Evolutionary conservation across 1,140 invertebrate genomes (phyloP), one percentile per base, ranked within the genome.

Genomic region (Drosophila sturtevanti): DNA sequence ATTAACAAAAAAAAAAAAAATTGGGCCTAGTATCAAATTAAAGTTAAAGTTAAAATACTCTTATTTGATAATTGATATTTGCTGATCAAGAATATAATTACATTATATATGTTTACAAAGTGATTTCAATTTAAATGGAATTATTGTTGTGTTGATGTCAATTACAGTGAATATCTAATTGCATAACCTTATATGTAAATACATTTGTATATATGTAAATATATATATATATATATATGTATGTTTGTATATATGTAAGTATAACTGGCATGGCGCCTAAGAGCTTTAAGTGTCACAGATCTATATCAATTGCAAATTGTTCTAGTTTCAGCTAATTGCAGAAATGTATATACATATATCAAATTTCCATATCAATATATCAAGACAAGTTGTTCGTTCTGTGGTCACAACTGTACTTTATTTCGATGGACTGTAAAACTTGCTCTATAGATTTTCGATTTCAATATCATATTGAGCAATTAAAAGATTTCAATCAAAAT

Each of bases 401-500:
- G 27, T 31, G 27, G 7, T 6, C 27, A 31, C 41, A 48, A 48
- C 41, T 44, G 16, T 18, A 44, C 41, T 16, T n/a, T n/a, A 0
- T n/a, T n/a, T n/a, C n/a, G n/a, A n/a, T n/a, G n/a, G n/a, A n/a
- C n/a, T n/a, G n/a, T n/a, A n/a, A n/a, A n/a, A n/a, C n/a, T n/a
- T n/a, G n/a, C n/a, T n/a, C n/a, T 2, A 12, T 37, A 10, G 35
- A 37, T 37, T 18, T 24, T 24, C 27, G 6, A 44, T 44, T 16
- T 9, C 16, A 44, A 18, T 44, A 44, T 44, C 14, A 44, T 16
- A 44, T 44, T 18, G 38, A 41, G 18, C 41, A 44, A 10, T 48
- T 48, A 48, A 48, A 48, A 48, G 41, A 7, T 48, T 48, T 48
- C 41, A 48, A 48, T 21, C 41, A 21, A 48, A 72, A 58, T 65